Base-by-base conservation (phyloP, 1,140 invertebrate species). In the Meteorus sp. region DNA sequence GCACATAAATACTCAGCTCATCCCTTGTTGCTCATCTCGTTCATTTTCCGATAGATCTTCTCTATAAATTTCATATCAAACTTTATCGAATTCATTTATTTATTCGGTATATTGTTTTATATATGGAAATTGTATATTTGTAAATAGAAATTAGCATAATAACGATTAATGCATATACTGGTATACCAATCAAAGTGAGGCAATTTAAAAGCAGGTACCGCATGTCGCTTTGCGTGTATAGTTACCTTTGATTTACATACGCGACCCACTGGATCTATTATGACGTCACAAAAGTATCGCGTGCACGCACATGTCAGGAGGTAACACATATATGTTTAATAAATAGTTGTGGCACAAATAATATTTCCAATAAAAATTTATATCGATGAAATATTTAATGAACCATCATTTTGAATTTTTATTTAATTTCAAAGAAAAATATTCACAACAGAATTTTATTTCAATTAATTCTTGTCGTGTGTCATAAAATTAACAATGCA, bases 201-300 rank as follows among this genome's bases (percentile, higher is more conserved):
- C 69, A 73, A 76, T 76, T 74, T 72, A 70, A 73, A 73, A 74
- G 66, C 67, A 61, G 66, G 64, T 64, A 63, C 68, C 57, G 63
- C 63, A 55, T 66, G 62, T 74, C 66, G 69, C 64, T 65, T 78
- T 65, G 75, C 74, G 72, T 75, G 74, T 71, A 64, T 61, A 71
- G 70, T 70, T 57, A 57, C 58, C 63, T 72, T 70, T 70, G 73
- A 79, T 80, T 80, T 80, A 72, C 78, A 79, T 79, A 77, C 65
- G 64, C 67, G 68, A 50, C 20, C 11, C 51, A 44, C 44, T 8
- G 19, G 13, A 52, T 65, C 67, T 71, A 77, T 79, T 77, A 75
- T 80, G 76, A 80, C 77, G 76, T 80, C 74, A 80, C 68, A 68
- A 47, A 66, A 63, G 58, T 55, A 70, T 70, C 71, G 70, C 71